These are phyloP conservation scores for roundworm (Caenorhabditis elegans) DNA, from an alignment of 1,140 invertebrate species.

Conservation along the genomic window DNA sequence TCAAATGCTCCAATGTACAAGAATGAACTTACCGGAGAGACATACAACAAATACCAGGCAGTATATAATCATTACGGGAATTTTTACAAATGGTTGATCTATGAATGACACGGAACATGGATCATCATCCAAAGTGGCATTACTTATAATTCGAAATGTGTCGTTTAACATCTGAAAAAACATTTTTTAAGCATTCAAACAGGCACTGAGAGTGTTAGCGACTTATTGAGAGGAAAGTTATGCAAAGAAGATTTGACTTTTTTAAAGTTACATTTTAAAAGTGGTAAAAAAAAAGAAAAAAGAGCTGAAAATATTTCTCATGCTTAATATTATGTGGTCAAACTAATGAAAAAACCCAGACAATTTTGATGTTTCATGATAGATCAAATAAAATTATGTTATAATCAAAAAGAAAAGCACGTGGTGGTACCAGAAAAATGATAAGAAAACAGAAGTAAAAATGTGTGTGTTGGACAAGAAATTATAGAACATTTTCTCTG, in stretches of 20 bases:
- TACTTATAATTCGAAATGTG: neutral
- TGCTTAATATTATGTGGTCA: too few species aligned
- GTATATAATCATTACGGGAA: conserved; percentile 49
- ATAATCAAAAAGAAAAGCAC: neutral
- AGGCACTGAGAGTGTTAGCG: too few species aligned
- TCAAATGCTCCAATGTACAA: neutral
- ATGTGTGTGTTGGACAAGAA: neutral
- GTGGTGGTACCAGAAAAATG: neutral
- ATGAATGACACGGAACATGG: conserved; percentile 35
- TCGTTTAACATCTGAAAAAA: conserved; percentile 16
- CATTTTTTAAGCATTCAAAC: too few species aligned
- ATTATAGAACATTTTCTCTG: too few species aligned
- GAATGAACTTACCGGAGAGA: conserved; percentile 44
- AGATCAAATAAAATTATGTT: too few species aligned
- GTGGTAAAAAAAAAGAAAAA: too few species aligned
- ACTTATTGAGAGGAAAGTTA: too few species aligned
- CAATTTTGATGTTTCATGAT: too few species aligned
- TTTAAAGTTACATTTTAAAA: too few species aligned
- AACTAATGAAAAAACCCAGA: too few species aligned
- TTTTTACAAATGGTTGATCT: conserved; percentile 43
- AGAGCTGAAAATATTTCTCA: too few species aligned
- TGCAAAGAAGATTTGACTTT: too few species aligned
- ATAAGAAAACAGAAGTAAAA: conserved; percentile 7
- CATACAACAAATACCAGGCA: conserved; percentile 46
- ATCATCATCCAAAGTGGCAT: neutral